A percentile compares a stretch with the other conserved stretches of the same genome.
These are phyloP conservation scores for Eurytoma californica DNA, from an alignment of 2,888 invertebrate genomes.

Conservation along the genomic window DNA sequence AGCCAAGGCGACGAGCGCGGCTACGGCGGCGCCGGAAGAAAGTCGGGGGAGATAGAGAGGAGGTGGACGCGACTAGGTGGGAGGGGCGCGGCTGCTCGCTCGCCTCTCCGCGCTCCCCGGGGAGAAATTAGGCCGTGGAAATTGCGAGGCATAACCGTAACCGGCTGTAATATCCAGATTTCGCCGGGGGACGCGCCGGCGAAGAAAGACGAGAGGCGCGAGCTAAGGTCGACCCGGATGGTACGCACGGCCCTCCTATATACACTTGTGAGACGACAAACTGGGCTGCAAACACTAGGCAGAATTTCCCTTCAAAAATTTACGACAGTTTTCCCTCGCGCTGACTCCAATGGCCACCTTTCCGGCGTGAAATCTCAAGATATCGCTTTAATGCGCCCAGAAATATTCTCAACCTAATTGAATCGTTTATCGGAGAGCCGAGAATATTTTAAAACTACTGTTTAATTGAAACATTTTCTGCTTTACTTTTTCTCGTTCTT, in stretches of 20 bases:
- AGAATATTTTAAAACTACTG: not conserved
- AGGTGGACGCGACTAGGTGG: not conserved
- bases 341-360: not conserved
- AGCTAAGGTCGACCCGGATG: not conserved
- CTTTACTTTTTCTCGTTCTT: too few relatives aligned
- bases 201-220: conserved; percentile 20
- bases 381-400: not conserved
- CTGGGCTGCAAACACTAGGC: not conserved
- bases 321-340: not conserved
- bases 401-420: not conserved
- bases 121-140: conserved; percentile 58
- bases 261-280: not conserved
- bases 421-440: not conserved
- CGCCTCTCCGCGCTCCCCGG: conserved; percentile 21
- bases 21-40: conserved; percentile 19
- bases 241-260: not conserved
- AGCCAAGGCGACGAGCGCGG: conserved; percentile 23
- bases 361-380: not conserved
- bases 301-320: conserved; percentile 15
- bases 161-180: conserved; percentile 59
- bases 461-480: not conserved
- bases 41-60: conserved; percentile 3
- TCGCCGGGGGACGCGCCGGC: conserved; percentile 41
- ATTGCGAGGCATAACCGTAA: conserved; percentile 60
- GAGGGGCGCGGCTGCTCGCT: not conserved